Conservation (phyloP, 2,888 invertebrate species). For the Torymus aiolomorphi region DNA sequence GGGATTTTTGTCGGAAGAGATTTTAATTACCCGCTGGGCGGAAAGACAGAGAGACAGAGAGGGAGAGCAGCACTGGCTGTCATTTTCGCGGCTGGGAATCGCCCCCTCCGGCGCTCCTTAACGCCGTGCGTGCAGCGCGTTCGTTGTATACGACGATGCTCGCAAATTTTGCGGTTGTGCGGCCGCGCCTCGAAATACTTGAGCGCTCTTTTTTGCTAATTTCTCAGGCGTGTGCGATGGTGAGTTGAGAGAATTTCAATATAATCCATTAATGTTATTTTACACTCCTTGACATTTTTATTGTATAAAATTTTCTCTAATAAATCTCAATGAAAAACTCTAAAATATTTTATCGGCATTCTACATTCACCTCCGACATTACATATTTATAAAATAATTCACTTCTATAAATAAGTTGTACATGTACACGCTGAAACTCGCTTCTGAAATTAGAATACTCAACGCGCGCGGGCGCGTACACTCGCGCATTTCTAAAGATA, state of each 20-base stretch:
- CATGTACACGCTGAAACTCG: too few species aligned
- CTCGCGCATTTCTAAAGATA: slow-evolving; percentile 31
- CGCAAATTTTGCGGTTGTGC: slow-evolving; percentile 15
- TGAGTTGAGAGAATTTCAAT: slow-evolving; percentile 6
- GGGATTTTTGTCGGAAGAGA: slow-evolving; percentile 54
- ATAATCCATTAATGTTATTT: slow-evolving; percentile 9
- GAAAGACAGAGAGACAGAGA: slow-evolving; percentile 40
- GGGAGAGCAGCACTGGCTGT: slow-evolving; percentile 22
- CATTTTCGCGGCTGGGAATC: slow-evolving; percentile 52
- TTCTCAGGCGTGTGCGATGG: not conserved
- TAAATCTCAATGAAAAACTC: too few species aligned
- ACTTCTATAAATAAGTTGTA: too few species aligned
- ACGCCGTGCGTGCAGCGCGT: not conserved
- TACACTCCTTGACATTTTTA: not conserved
- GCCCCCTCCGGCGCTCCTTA: slow-evolving; percentile 42
- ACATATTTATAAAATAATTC: too few species aligned
- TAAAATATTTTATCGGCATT: too few species aligned
- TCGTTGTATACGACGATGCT: not conserved
- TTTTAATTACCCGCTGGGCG: slow-evolving; percentile 56
- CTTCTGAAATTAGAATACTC: slow-evolving; percentile 33
- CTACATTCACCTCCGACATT: too few species aligned
- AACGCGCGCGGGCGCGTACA: not conserved
- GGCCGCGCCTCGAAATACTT: slow-evolving; percentile 10
- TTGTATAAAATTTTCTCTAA: too few species aligned
- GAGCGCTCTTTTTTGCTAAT: not conserved